Conservation (phyloP, 2,888 invertebrate species). For the Habrosyne pyritoides region DNA sequence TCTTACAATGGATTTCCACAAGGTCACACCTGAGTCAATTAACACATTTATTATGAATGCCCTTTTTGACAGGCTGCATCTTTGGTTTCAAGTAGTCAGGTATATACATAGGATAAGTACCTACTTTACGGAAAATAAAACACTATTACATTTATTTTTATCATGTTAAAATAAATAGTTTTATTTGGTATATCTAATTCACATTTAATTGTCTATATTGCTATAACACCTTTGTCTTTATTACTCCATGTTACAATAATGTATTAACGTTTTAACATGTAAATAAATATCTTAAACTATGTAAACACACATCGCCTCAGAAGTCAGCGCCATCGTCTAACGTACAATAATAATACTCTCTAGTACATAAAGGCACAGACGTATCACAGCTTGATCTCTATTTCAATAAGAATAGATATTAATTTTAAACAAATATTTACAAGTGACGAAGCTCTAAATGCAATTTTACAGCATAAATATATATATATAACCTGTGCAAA, state of each 20-base stretch:
- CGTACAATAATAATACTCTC: conserved; percentile 38
- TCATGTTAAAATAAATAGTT: conserved; percentile 52
- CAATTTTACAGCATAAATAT: conserved; percentile 29
- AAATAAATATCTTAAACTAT: conserved; percentile 52
- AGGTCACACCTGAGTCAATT: no score
- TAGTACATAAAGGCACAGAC: conserved; percentile 77
- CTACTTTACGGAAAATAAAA: conserved; percentile 2
- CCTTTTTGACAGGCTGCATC: no score
- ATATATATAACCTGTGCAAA: conserved; percentile 57
- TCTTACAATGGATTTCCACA: no score
- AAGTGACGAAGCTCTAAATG: conserved; percentile 28
- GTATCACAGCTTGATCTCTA: conserved; percentile 79
- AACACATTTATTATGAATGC: no score
- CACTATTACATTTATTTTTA: conserved; percentile 10
- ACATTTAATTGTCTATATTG: conserved; percentile 34
- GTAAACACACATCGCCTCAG: conserved; percentile 39
- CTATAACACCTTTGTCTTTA: conserved; percentile 30
- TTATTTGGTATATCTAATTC: conserved; percentile 63
- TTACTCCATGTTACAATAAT: conserved; percentile 28
- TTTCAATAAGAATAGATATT: conserved; percentile 43
- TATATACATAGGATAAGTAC: neutral
- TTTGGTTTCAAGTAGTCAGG: no score
- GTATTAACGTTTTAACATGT: conserved; percentile 35
- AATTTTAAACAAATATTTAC: conserved; percentile 50
- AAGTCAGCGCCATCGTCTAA: conserved; percentile 70